Conservation (phyloP, 1,140 invertebrate species). For the Brachionus rotundiformis region DNA sequence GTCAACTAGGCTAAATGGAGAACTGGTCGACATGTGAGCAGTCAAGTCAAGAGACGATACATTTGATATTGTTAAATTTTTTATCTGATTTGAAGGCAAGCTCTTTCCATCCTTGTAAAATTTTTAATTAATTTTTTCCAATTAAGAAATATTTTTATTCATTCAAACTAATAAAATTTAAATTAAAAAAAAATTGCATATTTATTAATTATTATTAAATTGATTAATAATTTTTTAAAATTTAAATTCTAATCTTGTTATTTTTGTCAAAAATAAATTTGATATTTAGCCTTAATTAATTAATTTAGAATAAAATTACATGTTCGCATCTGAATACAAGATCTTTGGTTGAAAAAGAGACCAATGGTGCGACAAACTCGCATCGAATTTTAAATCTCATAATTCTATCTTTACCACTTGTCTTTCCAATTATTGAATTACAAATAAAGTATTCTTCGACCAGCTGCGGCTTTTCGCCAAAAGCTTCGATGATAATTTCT, state of each 20-base stretch:
- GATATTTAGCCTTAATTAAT: too few species aligned
- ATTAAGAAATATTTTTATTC: too few species aligned
- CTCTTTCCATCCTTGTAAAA: background rate
- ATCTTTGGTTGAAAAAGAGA: conserved; percentile 61
- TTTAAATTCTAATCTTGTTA: too few species aligned
- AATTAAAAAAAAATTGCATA: too few species aligned
- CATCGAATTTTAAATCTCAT: conserved; percentile 61
- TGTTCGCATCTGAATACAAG: conserved; percentile 46
- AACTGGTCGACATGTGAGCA: conserved; percentile 56
- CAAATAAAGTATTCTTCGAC: conserved; percentile 61
- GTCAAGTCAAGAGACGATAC: conserved; percentile 63
- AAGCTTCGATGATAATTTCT: conserved; percentile 59
- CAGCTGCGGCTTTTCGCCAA: conserved; percentile 60
- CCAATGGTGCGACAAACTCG: conserved; percentile 62
- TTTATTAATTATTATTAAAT: too few species aligned
- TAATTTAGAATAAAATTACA: conserved; percentile 17
- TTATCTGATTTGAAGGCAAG: conserved; percentile 54
- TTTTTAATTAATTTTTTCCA: too few species aligned
- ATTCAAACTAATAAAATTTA: too few species aligned
- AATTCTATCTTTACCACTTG: conserved; percentile 63
- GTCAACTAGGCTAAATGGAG: conserved; percentile 59
- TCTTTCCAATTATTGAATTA: conserved; percentile 63
- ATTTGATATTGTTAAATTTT: conserved; percentile 61
- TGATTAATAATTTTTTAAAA: too few species aligned
- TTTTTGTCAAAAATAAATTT: background rate